Evolutionary conservation across 2,113 vertebrate genomes (phyloP).

Genomic region (Philantomba maxwellii): DNA sequence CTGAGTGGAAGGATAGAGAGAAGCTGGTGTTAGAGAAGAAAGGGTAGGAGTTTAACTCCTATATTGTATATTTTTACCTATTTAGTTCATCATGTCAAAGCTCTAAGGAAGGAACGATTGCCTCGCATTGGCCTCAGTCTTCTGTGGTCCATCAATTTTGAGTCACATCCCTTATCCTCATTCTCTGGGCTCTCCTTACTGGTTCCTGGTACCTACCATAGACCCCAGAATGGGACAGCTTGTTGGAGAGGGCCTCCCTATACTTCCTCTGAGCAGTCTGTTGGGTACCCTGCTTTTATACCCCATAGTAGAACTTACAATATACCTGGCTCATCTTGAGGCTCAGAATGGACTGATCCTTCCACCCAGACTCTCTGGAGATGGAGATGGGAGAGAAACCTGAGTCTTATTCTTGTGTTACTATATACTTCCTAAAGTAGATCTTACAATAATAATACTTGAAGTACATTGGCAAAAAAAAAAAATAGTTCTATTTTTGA

Average conservation of each 20-base stretch:
- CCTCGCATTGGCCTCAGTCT: background rate
- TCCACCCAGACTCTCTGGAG: background rate
- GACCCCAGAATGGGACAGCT: background rate
- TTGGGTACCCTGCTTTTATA: background rate
- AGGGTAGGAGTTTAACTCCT: background rate
- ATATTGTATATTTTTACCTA: background rate
- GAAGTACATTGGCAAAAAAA: background rate
- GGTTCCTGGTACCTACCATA: background rate
- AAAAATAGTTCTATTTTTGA: background rate
- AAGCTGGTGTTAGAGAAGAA: background rate
- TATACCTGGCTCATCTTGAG: fast-evolving
- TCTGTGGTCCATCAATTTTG: background rate
- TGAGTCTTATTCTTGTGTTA: background rate
- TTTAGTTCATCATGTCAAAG: background rate
- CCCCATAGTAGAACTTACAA: fast-evolving
- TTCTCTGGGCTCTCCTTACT: background rate
- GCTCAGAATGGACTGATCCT: background rate
- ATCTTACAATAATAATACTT: background rate
- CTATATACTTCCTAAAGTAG: background rate
- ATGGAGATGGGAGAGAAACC: background rate
- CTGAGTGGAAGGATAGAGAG: background rate
- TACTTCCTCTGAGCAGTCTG: background rate
- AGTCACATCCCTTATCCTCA: background rate
- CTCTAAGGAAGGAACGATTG: background rate
- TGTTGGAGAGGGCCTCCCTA: background rate